phyloP scores from a whole-genome alignment of 2,797 vertebrate species.

The Squalus acanthias region DNA sequence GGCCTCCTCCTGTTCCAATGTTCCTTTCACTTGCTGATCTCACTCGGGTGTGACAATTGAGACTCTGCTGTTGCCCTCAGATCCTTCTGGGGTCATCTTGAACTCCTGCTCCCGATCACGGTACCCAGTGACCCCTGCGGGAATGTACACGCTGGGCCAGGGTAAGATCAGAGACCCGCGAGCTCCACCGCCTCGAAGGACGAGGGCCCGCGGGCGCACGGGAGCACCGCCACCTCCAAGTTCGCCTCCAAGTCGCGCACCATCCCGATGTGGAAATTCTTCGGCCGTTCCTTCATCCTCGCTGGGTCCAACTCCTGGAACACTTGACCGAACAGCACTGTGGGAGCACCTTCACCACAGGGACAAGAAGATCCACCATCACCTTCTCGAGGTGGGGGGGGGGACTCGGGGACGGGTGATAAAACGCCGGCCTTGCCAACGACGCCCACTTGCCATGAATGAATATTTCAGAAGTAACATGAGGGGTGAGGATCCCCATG shows the following conservation, averaged over 20 bases:
- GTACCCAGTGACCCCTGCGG: not conserved
- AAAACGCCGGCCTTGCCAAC: too few species aligned
- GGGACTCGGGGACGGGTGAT: too few species aligned
- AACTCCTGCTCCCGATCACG: not conserved
- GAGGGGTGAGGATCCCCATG: not conserved
- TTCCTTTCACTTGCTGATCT: not conserved
- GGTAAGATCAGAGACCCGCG: not conserved
- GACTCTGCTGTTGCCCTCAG: not conserved
- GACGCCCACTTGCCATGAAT: not conserved
- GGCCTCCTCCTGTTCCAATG: too few species aligned
- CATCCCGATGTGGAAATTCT: not conserved
- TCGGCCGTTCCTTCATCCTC: not conserved
- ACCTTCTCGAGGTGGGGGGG: too few species aligned
- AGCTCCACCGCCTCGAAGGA: not conserved
- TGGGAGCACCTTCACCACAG: not conserved
- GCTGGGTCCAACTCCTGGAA: not conserved
- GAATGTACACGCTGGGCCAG: not conserved
- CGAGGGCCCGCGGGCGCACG: not conserved
- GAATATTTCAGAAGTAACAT: not conserved
- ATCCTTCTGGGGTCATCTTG: too few species aligned
- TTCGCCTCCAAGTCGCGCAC: not conserved
- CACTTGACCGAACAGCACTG: not conserved
- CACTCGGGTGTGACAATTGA: not conserved
- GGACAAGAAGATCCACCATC: not conserved
- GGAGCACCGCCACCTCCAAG: not conserved